These are phyloP conservation scores for Pollenia labialis DNA, from an alignment of 2,888 invertebrate species.

Conservation along the genomic window DNA sequence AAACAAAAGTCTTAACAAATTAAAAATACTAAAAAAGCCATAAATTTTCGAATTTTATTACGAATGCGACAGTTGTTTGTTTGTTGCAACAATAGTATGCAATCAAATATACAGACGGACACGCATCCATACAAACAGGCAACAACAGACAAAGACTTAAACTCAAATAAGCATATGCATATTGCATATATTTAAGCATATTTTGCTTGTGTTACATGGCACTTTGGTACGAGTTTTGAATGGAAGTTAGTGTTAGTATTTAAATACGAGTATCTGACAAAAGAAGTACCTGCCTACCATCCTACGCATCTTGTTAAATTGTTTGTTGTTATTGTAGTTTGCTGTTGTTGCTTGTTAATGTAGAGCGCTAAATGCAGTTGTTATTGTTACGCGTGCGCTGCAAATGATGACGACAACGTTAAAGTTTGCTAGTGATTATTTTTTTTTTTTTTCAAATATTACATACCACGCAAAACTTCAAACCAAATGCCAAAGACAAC, in stretches of 20 bases:
- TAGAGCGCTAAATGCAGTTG: constrained; percentile 50
- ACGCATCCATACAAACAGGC: neutral
- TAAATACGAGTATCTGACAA: constrained; percentile 42
- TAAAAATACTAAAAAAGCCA: constrained; percentile 79
- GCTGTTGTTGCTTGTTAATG: constrained; percentile 20
- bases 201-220: constrained; percentile 20
- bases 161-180: constrained; percentile 27
- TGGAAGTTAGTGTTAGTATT: constrained; percentile 4
- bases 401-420: constrained; percentile 43
- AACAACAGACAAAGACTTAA: neutral
- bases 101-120: constrained; percentile 43
- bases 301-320: constrained; percentile 57
- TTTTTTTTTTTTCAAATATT: constrained; percentile 20
- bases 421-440: constrained; percentile 39
- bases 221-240: no score
- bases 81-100: constrained; percentile 51
- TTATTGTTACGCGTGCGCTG: constrained; percentile 66
- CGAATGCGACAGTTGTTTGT: constrained; percentile 72
- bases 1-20: constrained; percentile 77
- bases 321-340: constrained; percentile 17
- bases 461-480: constrained; percentile 64
- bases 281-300: constrained; percentile 64
- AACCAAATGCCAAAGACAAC: constrained; percentile 1
- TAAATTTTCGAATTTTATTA: constrained; percentile 82
- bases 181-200: constrained; percentile 25